Evolutionary conservation across 1,140 invertebrate species (phyloP).

Genomic region (Zaprionus ghesquierei): DNA sequence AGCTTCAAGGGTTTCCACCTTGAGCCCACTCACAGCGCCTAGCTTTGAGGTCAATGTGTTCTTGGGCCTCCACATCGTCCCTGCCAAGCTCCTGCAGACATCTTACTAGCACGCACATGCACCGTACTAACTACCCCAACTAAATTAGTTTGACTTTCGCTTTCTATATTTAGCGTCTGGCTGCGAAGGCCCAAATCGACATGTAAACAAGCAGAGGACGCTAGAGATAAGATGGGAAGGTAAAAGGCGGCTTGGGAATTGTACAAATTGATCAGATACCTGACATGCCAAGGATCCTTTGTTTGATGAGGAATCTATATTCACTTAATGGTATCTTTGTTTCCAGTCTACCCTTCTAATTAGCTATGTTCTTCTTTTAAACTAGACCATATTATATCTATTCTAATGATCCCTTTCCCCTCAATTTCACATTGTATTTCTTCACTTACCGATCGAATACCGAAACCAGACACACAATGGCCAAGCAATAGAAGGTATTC

Average conservation of each 20-base stretch:
- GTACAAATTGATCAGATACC: background rate
- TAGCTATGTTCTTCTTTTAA: too few relatives aligned
- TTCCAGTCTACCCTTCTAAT: too few relatives aligned
- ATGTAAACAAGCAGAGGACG: conserved; percentile 49
- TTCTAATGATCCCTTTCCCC: background rate
- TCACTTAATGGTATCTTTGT: background rate
- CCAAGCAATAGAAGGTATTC: conserved; percentile 82
- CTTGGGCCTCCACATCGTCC: conserved; percentile 14
- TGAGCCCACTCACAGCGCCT: conserved; percentile 5
- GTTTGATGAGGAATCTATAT: background rate
- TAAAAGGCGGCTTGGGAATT: background rate
- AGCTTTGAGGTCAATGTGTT: conserved; percentile 76
- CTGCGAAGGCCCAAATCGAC: conserved; percentile 53
- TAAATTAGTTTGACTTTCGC: conserved; percentile 49
- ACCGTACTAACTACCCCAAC: conserved; percentile 39
- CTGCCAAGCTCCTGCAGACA: conserved; percentile 7
- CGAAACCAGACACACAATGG: conserved; percentile 79
- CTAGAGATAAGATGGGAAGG: conserved; percentile 3
- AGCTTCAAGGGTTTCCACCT: conserved; percentile 38
- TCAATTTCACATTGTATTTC: too few relatives aligned
- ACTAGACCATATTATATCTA: too few relatives aligned
- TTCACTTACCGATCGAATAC: conserved; percentile 81
- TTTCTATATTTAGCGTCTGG: conserved; percentile 54
- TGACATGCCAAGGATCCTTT: background rate
- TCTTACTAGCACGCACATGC: conserved; percentile 30